These are phyloP conservation scores for Pelecanoides urinatrix DNA, from an alignment of 2,113 vertebrate genomes.

Conservation along the genomic window DNA sequence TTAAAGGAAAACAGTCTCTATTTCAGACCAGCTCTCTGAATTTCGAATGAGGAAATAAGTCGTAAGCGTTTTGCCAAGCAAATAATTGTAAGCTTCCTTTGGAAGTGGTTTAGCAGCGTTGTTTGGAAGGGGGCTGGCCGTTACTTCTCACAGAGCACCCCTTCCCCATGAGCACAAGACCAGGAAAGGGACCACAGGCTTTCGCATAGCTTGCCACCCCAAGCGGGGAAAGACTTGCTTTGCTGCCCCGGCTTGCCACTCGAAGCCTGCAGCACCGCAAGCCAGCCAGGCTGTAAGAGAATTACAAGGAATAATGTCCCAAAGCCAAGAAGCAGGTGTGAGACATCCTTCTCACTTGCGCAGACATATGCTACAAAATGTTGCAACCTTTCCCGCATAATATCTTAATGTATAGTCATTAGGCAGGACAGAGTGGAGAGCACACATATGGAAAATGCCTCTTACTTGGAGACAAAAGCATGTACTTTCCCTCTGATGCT, in stretches of 20 bases:
- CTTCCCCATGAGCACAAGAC: neutral
- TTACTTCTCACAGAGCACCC: neutral
- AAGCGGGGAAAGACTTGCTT: neutral
- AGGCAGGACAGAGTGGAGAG: neutral
- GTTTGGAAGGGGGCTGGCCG: neutral
- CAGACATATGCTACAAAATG: neutral
- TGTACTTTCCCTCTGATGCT: neutral
- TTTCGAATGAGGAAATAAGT: neutral
- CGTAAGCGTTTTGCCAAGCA: neutral
- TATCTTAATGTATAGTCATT: slow-evolving; percentile 22
- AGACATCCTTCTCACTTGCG: neutral
- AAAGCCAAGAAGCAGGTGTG: slow-evolving; percentile 41
- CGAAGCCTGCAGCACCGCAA: neutral
- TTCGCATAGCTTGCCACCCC: neutral
- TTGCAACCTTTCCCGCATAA: neutral
- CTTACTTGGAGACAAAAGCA: neutral
- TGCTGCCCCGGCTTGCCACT: neutral
- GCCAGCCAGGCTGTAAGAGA: neutral
- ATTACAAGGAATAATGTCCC: neutral
- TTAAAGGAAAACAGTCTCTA: neutral
- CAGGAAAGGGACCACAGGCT: neutral
- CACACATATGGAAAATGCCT: neutral
- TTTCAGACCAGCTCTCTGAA: neutral
- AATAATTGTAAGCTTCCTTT: neutral
- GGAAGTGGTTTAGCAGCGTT: neutral